Percentiles rank a stretch among this genome's conserved stretches.
phyloP scores from a whole-genome alignment of 2,113 vertebrate genomes.

The Meleagris gallopavo region DNA sequence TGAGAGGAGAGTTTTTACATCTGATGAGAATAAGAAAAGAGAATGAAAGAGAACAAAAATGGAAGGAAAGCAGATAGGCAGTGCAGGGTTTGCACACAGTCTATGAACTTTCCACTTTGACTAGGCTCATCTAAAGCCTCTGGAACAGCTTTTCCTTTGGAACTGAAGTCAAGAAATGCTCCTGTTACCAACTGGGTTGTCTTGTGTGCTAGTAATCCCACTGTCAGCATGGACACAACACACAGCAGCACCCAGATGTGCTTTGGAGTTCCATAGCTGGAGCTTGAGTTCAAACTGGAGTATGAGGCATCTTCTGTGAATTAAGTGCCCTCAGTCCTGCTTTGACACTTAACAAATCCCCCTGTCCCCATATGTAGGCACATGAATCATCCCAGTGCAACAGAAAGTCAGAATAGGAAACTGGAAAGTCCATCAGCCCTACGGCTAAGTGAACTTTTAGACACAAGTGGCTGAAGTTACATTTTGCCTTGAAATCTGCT shows the following conservation, averaged over 20 bases:
- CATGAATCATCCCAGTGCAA: not conserved
- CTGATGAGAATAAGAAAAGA: not conserved
- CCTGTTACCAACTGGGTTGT: not conserved
- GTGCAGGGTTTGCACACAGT: not conserved
- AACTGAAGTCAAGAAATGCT: not conserved
- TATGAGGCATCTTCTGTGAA: not conserved
- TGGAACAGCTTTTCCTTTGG: not conserved
- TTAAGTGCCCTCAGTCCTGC: not conserved
- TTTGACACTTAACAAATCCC: not conserved
- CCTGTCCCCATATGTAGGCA: not conserved
- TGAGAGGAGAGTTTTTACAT: not conserved
- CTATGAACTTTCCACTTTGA: not conserved
- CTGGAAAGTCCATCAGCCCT: constrained; percentile 7
- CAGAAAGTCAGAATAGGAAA: constrained; percentile 7
- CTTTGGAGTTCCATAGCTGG: not conserved
- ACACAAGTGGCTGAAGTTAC: constrained; percentile 7
- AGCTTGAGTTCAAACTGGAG: not conserved
- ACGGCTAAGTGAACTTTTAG: not conserved
- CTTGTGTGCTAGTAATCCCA: not conserved
- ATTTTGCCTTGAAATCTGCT: not conserved
- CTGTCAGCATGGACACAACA: not conserved
- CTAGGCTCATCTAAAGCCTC: not conserved
- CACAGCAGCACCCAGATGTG: not conserved
- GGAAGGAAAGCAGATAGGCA: not conserved
- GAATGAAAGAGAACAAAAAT: not conserved